phyloP scores from a whole-genome alignment of 2,888 invertebrate genomes.

The Zygothrica quintamaculata region DNA sequence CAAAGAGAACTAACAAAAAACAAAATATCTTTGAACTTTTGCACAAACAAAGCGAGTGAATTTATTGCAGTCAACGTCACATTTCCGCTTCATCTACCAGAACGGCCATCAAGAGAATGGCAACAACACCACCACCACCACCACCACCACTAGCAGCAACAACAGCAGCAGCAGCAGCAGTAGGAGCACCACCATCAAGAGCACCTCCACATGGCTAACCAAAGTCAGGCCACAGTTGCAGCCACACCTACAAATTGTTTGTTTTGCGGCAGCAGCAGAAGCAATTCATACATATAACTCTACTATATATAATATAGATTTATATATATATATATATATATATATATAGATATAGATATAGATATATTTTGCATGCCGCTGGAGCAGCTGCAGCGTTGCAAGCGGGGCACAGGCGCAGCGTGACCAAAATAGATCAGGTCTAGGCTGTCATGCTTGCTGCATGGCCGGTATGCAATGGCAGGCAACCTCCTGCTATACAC shows the following conservation, averaged over 20 bases:
- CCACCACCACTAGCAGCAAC: slow-evolving; percentile 9
- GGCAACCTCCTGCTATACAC: slow-evolving; percentile 31
- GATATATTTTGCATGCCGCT: slow-evolving; percentile 58
- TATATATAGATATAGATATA: slow-evolving; percentile 29
- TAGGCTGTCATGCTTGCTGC: slow-evolving; percentile 80
- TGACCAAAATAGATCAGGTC: slow-evolving; percentile 81
- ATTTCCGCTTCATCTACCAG: slow-evolving; percentile 82
- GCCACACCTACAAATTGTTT: slow-evolving; percentile 80
- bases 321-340: slow-evolving; percentile 2
- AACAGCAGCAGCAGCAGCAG: slow-evolving; percentile 12
- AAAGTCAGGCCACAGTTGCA: slow-evolving; percentile 37
- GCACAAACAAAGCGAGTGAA: slow-evolving; percentile 67
- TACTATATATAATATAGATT: slow-evolving; percentile 4
- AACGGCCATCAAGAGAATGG: slow-evolving; percentile 75
- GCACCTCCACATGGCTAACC: slow-evolving; percentile 13
- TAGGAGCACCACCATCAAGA: slow-evolving; percentile 13
- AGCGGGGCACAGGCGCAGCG: slow-evolving; percentile 25
- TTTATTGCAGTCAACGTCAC: slow-evolving; percentile 77
- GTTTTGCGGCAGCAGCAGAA: slow-evolving; percentile 40
- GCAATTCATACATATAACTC: too few species aligned
- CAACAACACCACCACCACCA: slow-evolving; percentile 35
- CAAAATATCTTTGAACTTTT: slow-evolving; percentile 70
- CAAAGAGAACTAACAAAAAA: background rate
- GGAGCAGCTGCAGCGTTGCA: slow-evolving; percentile 31
- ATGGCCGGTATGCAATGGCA: slow-evolving; percentile 72